phyloP scores from a whole-genome alignment of 1,140 invertebrate genomes.

The Paraescarpia echinospica region DNA sequence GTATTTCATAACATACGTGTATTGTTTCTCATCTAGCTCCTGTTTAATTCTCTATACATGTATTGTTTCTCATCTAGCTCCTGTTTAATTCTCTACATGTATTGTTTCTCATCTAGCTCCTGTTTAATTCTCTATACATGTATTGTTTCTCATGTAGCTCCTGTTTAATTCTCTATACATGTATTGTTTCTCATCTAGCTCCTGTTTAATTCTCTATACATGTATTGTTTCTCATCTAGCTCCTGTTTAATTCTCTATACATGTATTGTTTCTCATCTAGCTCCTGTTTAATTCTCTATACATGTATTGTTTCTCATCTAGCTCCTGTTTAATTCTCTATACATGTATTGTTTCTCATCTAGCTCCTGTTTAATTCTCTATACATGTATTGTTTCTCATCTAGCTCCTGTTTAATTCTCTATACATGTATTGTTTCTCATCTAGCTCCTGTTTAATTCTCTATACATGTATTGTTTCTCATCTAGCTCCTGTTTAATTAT shows the following conservation, averaged over 20 bases:
- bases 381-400: background rate
- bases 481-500: too few species aligned
- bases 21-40: background rate
- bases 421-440: background rate
- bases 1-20: background rate
- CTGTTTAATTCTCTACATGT: background rate
- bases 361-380: too few species aligned
- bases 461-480: background rate
- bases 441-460: too few species aligned
- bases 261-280: too few species aligned
- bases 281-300: background rate
- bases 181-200: background rate
- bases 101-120: background rate
- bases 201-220: background rate
- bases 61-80: background rate
- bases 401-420: too few species aligned
- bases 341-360: background rate
- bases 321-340: background rate
- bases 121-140: background rate
- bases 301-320: too few species aligned
- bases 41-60: background rate
- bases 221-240: too few species aligned
- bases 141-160: background rate
- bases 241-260: background rate
- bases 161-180: background rate